Evolutionary conservation across 2,888 invertebrate genomes (phyloP).

Genomic region (Nomada lathburiana): DNA sequence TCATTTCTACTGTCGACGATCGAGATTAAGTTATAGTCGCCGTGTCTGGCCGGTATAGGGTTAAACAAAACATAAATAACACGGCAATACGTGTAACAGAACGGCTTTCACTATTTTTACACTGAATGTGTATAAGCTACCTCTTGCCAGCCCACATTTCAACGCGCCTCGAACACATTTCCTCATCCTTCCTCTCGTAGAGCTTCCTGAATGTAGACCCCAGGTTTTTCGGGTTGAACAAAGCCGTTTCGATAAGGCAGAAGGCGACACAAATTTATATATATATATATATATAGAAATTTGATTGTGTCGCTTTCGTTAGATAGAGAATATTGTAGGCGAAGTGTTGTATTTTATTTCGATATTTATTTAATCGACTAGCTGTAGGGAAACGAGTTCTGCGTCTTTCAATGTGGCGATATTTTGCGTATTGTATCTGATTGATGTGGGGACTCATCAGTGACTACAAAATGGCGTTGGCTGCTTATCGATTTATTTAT

Average conservation of each 20-base stretch:
- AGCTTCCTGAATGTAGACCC: slow-evolving; percentile 5
- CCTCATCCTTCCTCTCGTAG: slow-evolving; percentile 20
- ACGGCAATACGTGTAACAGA: slow-evolving; percentile 20
- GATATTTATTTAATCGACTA: slow-evolving; percentile 41
- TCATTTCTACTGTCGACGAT: not conserved
- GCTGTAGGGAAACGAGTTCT: slow-evolving; percentile 16
- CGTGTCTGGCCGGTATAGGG: slow-evolving; percentile 20
- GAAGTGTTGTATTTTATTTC: slow-evolving; percentile 18
- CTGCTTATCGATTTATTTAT: not conserved
- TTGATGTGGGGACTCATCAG: not conserved
- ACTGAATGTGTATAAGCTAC: slow-evolving; percentile 45
- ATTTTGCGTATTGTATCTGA: slow-evolving; percentile 14
- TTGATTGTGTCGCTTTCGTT: not conserved
- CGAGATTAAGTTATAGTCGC: not conserved
- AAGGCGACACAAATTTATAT: too few relatives aligned
- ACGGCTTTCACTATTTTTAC: slow-evolving; percentile 54
- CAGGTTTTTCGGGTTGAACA: not conserved
- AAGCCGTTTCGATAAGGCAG: not conserved
- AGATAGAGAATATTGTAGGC: not conserved
- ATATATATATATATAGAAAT: not conserved
- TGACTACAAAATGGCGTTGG: not conserved
- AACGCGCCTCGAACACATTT: slow-evolving; percentile 35
- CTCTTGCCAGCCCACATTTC: slow-evolving; percentile 51
- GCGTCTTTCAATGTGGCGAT: slow-evolving; percentile 10
- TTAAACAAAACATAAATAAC: slow-evolving; percentile 34